phyloP scores from a whole-genome alignment of 2,113 vertebrate species.

The Daphoenositta chrysoptera region DNA sequence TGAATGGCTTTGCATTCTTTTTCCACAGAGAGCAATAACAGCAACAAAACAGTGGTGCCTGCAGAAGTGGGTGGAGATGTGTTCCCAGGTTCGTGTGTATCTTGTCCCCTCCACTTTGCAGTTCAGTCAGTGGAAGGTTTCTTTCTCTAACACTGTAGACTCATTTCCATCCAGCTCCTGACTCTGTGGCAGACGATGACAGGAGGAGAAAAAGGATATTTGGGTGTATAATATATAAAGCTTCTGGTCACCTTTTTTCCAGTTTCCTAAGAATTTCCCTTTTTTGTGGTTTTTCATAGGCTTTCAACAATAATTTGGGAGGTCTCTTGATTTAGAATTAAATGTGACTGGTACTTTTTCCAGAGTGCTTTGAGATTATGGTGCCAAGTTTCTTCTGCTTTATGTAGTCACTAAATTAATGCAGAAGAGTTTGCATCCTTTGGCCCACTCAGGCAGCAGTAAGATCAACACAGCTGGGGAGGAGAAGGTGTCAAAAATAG shows the following conservation, averaged over 20 bases:
- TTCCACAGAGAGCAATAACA: background rate
- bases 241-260: background rate
- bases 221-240: background rate
- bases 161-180: background rate
- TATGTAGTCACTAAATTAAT: background rate
- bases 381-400: background rate
- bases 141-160: background rate
- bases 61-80: background rate
- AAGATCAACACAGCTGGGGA: background rate
- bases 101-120: background rate
- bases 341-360: background rate
- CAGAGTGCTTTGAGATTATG: background rate
- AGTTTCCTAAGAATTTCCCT: background rate
- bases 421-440: background rate
- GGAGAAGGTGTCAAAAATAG: background rate
- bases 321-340: background rate
- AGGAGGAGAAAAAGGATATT: background rate
- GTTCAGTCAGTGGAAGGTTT: background rate
- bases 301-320: background rate
- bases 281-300: background rate
- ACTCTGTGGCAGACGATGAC: background rate
- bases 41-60: background rate
- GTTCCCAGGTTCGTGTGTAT: accelerated
- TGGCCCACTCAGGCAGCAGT: background rate
- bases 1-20: background rate